These are phyloP conservation scores for Setophaga kirtlandii DNA, from an alignment of 2,113 vertebrate species.

Conservation along the genomic window DNA sequence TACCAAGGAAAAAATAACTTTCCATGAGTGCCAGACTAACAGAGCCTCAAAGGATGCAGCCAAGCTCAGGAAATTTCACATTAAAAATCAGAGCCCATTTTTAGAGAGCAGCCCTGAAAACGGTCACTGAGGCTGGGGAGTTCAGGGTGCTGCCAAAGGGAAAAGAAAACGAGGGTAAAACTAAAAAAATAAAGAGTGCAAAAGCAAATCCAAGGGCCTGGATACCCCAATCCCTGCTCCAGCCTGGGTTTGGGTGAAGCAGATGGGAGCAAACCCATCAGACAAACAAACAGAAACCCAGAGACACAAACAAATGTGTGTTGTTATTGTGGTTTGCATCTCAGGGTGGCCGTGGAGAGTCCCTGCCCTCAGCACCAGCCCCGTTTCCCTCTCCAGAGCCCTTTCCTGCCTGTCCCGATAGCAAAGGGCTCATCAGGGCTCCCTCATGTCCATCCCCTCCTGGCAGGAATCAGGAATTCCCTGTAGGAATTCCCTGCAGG, in stretches of 20 bases:
- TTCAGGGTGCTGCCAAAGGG: rapidly evolving
- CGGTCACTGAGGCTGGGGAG: rapidly evolving
- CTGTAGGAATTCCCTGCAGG: background rate
- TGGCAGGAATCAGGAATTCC: background rate
- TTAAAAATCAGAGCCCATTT: rapidly evolving
- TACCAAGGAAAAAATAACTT: background rate
- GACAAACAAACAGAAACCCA: background rate
- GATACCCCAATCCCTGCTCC: background rate
- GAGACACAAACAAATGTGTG: background rate
- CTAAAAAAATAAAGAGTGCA: background rate
- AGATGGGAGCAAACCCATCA: background rate
- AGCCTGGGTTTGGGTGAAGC: rapidly evolving
- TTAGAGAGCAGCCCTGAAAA: background rate
- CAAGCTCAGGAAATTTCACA: background rate
- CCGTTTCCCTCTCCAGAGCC: background rate
- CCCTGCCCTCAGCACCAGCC: background rate
- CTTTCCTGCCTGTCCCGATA: background rate
- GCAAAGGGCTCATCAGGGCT: background rate
- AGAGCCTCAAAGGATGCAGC: background rate
- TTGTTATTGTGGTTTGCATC: rapidly evolving
- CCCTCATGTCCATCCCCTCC: background rate
- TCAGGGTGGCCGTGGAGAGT: background rate
- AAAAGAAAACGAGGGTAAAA: background rate
- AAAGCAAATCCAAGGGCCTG: background rate
- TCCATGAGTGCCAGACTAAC: background rate